Evolutionary conservation across 1,140 invertebrate species (phyloP).

Genomic region (Brachionus rotundiformis): DNA sequence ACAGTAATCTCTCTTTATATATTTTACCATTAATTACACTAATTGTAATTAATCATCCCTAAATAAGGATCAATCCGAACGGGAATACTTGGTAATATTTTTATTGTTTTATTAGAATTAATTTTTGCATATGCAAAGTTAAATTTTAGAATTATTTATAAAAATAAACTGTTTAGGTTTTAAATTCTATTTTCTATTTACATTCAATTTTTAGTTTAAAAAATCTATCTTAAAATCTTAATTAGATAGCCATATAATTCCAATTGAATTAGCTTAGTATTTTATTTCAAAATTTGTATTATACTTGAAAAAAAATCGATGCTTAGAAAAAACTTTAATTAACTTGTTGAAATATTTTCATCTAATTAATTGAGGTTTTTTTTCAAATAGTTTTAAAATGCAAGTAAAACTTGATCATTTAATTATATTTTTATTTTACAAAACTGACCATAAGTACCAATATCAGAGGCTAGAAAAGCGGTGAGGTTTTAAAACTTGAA

Average conservation of each 20-base stretch:
- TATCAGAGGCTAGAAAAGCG: not conserved
- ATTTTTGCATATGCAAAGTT: not conserved
- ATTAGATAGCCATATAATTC: not conserved
- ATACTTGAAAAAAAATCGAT: not conserved
- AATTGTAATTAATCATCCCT: not conserved
- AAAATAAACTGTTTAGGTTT: not conserved
- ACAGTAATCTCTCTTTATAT: not conserved
- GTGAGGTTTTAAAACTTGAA: not conserved
- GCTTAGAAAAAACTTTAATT: not conserved
- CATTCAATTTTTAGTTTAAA: not conserved
- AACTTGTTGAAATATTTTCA: conserved; percentile 20
- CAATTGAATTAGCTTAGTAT: conserved; percentile 16
- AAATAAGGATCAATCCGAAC: not conserved
- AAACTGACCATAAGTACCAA: not conserved
- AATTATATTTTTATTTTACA: not conserved
- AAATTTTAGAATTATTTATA: not conserved
- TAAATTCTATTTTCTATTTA: not conserved
- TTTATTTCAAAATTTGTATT: conserved; percentile 12
- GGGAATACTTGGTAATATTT: conserved; percentile 17
- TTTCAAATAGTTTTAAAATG: not conserved
- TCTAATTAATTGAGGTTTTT: not conserved
- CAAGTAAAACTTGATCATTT: not conserved
- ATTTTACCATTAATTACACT: not conserved
- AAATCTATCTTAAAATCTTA: not conserved
- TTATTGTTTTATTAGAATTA: not conserved